Conservation (phyloP, 2,888 invertebrate genomes). For the Rhagonycha fulva region DNA sequence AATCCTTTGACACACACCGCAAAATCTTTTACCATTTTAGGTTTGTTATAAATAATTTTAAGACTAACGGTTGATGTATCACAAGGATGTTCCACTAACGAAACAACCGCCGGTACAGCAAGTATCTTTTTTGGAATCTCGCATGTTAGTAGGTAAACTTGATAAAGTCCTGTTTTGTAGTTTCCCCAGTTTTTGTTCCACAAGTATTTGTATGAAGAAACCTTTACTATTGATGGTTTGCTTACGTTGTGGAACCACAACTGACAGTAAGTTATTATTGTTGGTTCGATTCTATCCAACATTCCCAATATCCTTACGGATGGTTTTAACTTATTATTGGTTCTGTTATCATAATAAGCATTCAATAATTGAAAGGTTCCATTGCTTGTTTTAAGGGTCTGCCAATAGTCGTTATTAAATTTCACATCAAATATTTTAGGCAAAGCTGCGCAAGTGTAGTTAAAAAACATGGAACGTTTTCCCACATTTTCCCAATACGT, state of each 20-base stretch:
- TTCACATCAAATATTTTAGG: conserved; percentile 83
- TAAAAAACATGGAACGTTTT: conserved; percentile 65
- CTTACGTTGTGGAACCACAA: conserved; percentile 80
- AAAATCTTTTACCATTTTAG: conserved; percentile 70
- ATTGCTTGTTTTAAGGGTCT: conserved; percentile 73
- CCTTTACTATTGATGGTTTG: conserved; percentile 74
- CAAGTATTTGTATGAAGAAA: conserved; percentile 83
- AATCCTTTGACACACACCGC: conserved; percentile 91
- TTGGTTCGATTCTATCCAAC: conserved; percentile 82
- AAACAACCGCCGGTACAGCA: conserved; percentile 75
- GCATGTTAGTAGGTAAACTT: conserved; percentile 85
- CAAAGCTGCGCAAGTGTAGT: conserved; percentile 74
- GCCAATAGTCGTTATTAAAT: conserved; percentile 89
- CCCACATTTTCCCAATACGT: conserved; percentile 77
- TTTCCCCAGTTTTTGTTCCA: conserved; percentile 91
- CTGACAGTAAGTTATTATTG: conserved; percentile 76
- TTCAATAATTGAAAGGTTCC: conserved; percentile 84
- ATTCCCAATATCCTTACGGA: conserved; percentile 75
- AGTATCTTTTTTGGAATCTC: conserved; percentile 74
- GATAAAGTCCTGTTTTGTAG: conserved; percentile 80
- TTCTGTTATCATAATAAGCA: conserved; percentile 80
- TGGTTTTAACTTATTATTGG: conserved; percentile 72
- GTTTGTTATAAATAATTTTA: conserved; percentile 74
- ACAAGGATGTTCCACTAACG: conserved; percentile 78
- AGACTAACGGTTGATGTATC: conserved; percentile 80